Base-by-base conservation (phyloP, 2,113 vertebrate species). In the Antigone vipio region DNA sequence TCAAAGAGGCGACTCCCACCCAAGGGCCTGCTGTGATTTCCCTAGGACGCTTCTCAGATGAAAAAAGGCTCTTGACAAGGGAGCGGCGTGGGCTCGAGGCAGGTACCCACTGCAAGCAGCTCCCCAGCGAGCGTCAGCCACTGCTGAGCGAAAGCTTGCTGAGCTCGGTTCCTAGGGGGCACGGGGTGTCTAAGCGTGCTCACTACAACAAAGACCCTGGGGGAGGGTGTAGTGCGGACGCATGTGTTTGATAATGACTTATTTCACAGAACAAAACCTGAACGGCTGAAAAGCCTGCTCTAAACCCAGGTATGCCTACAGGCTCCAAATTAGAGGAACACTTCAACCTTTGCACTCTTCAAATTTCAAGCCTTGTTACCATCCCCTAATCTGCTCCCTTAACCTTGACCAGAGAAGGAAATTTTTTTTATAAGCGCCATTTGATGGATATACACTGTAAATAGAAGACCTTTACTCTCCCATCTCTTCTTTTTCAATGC, bases 81-180 rank as follows among this genome's bases (percentile, higher is more conserved):
- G 40, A 63, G 84, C 11, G 22, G 38, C 8, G 16, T 7, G 68
- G 19, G 58, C 67, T 11, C 0, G 15, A 47, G 78, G 77, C 22
- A 3, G 35, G 71, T 11, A 12, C 60, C 60, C 40, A 1, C 1
- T 0, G 30, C 38, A 4, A 4, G 62, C 0, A 3, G 50, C 2
- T 47, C 58, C 50, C 45, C 1, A 9, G 56, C 27, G 5, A 30
- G n/a, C 0, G 34, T 3, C 22, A 6, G 55, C 16, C 35, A 4
- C 71, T 1, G n/a, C 71, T 15, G 44, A 32, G 56, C 24, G 11
- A 1, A 26, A 3, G 32, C 69, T 23, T 1, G 22, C 71, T 11
- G 1, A 21, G 32, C 27, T 15, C 9, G 3, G 1, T 5, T 6
- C n/a, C n/a, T 1, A 4, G n/a, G 22, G 27, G 79, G 15, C 49